Base-by-base conservation (phyloP, 2,113 vertebrate species). In the Bettongia penicillata region DNA sequence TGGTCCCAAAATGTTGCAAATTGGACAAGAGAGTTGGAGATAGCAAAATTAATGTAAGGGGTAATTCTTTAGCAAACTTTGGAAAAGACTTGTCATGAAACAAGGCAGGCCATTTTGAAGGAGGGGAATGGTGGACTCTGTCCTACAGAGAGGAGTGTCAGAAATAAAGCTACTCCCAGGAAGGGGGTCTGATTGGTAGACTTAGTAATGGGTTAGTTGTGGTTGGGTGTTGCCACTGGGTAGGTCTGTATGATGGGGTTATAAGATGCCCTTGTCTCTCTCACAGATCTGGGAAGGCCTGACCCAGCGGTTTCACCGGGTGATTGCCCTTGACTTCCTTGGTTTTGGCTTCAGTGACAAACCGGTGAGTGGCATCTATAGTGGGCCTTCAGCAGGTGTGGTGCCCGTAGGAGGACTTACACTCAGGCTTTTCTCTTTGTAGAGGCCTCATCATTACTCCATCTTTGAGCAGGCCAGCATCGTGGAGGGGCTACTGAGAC, bases 311-410 rank as follows among this genome's bases (percentile, higher is more conserved):
- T 99, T 99, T 95, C 99, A 99, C 95, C 98, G 99, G 24, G 99
- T 99, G 96, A 98, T 99, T 0, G 99, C 99, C 1, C 98, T 99
- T 43, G 99, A 99, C 97, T 99, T 99, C 84, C 97, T 99, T 0
- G 99, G 99, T 8, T 99, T 99, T 24, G 99, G 99, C 96, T 99
- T 99, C 98, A 99, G 99, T 2, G 99, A 99, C 98, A 99, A 99
- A 95, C 99, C 99, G 4, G 99, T 99, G 95, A 99, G 99, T 97
- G 37, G 9, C 31, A 51, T 57, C 89, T 19, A 0, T 28, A 3
- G 14, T 52, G 53, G 49, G 25, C 55, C 19, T 3, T 51, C 7
- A 28, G 2, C 26, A 26, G 8, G 3, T 22, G 0, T 77, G 43
- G 61, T 37, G 14, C 57, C 57, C 31, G 53, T 37, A 16, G 50